These are phyloP conservation scores for Aphodius sticticus DNA, from an alignment of 2,888 invertebrate genomes.

Conservation along the genomic window DNA sequence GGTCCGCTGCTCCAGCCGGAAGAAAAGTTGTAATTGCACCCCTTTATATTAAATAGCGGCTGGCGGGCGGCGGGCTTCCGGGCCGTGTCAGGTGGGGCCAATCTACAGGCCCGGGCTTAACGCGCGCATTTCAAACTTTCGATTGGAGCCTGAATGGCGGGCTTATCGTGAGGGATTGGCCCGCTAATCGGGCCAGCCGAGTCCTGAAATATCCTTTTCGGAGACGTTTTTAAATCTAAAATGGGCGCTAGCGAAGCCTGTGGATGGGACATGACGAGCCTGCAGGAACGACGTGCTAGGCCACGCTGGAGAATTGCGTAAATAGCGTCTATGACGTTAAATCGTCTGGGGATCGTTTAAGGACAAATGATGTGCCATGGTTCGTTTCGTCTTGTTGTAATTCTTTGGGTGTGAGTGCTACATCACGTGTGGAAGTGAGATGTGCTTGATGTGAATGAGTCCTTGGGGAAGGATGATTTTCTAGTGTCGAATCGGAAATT, in stretches of 20 bases:
- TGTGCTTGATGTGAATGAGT: not conserved
- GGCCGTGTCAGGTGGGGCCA: not conserved
- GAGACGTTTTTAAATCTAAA: not conserved
- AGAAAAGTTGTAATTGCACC: not conserved
- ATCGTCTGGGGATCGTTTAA: not conserved
- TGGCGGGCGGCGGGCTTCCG: not conserved
- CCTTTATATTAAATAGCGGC: not conserved
- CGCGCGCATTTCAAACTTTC: not conserved
- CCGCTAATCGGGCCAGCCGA: not conserved
- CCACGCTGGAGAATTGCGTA: not conserved
- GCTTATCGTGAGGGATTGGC: not conserved
- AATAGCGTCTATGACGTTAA: not conserved
- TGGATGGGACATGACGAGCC: not conserved
- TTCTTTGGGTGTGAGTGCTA: not conserved
- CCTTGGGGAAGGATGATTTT: not conserved
- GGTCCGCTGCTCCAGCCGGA: not conserved
- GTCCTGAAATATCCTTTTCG: not conserved
- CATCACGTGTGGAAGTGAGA: not conserved
- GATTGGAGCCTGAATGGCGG: not conserved
- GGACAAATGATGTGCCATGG: not conserved
- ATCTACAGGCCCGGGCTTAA: not conserved
- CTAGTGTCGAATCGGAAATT: not conserved
- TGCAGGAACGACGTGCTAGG: not conserved
- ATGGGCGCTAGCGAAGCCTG: too few relatives aligned
- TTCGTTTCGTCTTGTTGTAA: not conserved